Evolutionary conservation across 2,888 invertebrate species (phyloP).

Genomic region (Digitonthophagus gazella): DNA sequence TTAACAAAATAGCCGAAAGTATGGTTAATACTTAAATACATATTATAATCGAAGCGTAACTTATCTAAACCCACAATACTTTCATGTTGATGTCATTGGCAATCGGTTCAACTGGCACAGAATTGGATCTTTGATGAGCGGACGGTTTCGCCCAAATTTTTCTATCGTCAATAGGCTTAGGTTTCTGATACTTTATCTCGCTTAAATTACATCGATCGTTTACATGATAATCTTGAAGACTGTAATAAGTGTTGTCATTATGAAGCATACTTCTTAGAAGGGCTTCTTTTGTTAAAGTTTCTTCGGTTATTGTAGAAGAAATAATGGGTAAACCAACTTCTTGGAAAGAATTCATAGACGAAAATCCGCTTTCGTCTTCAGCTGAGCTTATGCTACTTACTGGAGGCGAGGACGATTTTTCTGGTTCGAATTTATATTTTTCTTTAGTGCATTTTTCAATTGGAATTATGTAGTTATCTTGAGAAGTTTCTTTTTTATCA

Average conservation of each 20-base stretch:
- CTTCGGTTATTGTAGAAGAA: conserved; percentile 40
- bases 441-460: conserved; percentile 5
- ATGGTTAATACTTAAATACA: conserved; percentile 4
- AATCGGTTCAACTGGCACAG: conserved; percentile 41
- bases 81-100: conserved; percentile 29
- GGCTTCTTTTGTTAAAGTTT: conserved; percentile 36
- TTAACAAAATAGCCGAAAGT: not conserved
- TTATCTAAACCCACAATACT: conserved; percentile 33
- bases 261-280: conserved; percentile 44
- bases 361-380: conserved; percentile 84
- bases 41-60: not conserved
- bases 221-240: conserved; percentile 23
- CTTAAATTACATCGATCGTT: conserved; percentile 18
- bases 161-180: conserved; percentile 35
- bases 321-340: conserved; percentile 68
- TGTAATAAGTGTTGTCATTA: conserved; percentile 30
- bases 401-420: conserved; percentile 38
- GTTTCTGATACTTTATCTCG: conserved; percentile 24
- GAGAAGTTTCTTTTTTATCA: not conserved
- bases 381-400: conserved; percentile 48
- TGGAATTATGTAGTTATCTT: conserved; percentile 3
- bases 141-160: conserved; percentile 45
- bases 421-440: conserved; percentile 29
- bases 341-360: conserved; percentile 81
- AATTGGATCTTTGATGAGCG: conserved; percentile 46